Evolutionary conservation across 2,888 invertebrate genomes (phyloP).

Genomic region (Lacanobia wlatinum): DNA sequence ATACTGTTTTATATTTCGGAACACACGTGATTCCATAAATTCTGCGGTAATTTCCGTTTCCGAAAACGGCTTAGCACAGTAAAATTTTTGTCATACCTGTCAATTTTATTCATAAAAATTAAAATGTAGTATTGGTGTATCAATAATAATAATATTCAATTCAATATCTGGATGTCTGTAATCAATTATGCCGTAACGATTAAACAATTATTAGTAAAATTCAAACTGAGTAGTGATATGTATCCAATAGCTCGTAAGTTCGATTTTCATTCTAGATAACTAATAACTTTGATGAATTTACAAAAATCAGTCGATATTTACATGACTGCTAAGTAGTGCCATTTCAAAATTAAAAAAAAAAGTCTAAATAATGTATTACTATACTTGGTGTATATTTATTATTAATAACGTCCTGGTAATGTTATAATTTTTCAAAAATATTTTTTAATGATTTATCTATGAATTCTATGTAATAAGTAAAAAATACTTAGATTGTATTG

Average conservation of each 20-base stretch:
- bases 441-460: conserved; percentile 41
- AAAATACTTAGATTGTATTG: conserved; percentile 62
- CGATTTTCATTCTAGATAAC: conserved; percentile 5
- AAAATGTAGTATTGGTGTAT: neutral
- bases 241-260: conserved; percentile 34
- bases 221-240: conserved; percentile 20
- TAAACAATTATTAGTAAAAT: conserved; percentile 11
- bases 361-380: neutral
- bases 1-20: no score
- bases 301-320: conserved; percentile 7
- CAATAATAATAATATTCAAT: neutral
- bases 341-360: conserved; percentile 21
- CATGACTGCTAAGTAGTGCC: conserved; percentile 40
- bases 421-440: conserved; percentile 38
- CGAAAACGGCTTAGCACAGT: neutral
- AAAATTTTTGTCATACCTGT: no score
- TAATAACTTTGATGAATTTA: conserved; percentile 23
- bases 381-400: neutral
- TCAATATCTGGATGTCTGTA: conserved; percentile 30
- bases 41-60: neutral
- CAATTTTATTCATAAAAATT: neutral
- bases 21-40: no score
- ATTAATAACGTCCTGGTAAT: conserved; percentile 30
- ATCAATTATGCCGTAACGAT: neutral
- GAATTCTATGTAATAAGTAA: conserved; percentile 63